Evolutionary conservation across 2,888 invertebrate genomes (phyloP), one percentile per base, ranked within the genome.

Genomic region (Agonopterix heracliana): DNA sequence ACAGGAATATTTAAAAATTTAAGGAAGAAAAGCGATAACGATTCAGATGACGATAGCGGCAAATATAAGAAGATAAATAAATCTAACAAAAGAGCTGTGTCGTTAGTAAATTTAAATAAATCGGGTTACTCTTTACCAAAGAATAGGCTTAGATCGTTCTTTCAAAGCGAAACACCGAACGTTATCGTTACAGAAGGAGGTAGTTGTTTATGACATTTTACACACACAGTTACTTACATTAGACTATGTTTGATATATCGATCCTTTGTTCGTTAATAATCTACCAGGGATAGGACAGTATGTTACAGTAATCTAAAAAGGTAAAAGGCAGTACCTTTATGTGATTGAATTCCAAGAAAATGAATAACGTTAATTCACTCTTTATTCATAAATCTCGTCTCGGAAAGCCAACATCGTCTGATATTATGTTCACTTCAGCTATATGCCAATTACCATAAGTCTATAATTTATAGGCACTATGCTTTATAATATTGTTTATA

Each of bases 171-270:
- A 66, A 69, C 82, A 44, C 87, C 88, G 53, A 86, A 87, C 59
- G 86, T 89, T 50, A 81, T 88, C 57, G 83, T 88, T 44, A 87
- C 89, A 52, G 87, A 89, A 87, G 89, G 89, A 89, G 89, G 89
- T 89, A 89, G 75, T 65, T 70, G 49, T 49, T 51, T 26, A 49
- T 35, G 8, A 54, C 56, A 48, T 53, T 51, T 26, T 26, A 26
- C 26, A 38, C 38, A 38, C 38, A 38, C 11, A 10, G 10, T 38
- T 3, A 38, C 11, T 1, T 38, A 38, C 26, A 5, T 26, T 26
- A 26, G 26, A 38, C 10, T 5, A 38, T 11, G 11, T 38, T 38
- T 11, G 38, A 38, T 38, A 10, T 38, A 38, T 38, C 38, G 11
- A 10, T n/a, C 38, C n/a, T 9, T 38, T 38, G 10, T 10, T n/a